Evolutionary conservation across 1,140 invertebrate genomes (phyloP).

Genomic region (Acromyrmex heyeri): DNA sequence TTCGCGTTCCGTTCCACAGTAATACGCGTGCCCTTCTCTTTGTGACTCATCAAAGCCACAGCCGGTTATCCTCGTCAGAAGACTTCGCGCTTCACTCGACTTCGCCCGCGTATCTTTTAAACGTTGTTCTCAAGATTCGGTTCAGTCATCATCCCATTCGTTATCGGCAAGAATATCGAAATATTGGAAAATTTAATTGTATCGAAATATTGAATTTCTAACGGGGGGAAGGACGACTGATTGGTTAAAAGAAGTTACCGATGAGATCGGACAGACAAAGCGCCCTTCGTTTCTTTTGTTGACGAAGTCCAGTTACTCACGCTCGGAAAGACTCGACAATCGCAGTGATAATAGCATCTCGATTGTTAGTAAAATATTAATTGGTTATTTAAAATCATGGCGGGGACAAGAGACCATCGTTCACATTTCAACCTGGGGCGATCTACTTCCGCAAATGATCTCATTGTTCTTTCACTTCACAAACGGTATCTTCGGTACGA

Average conservation of each 20-base stretch:
- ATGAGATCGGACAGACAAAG: constrained; percentile 15
- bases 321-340: background rate
- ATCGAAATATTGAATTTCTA: constrained; percentile 33
- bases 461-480: constrained; percentile 33
- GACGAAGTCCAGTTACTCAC: background rate
- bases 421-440: background rate
- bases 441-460: constrained; percentile 45
- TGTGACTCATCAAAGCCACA: constrained; percentile 60
- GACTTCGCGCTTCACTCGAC: background rate
- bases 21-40: constrained; percentile 34
- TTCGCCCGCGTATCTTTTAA: constrained; percentile 12
- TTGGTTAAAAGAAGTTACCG: constrained; percentile 39
- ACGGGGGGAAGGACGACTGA: background rate
- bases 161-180: constrained; percentile 55
- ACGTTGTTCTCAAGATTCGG: constrained; percentile 31
- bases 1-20: constrained; percentile 57
- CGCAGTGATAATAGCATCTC: background rate
- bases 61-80: constrained; percentile 50
- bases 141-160: background rate
- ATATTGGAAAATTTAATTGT: constrained; percentile 61
- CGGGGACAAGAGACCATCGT: background rate
- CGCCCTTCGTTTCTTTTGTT: constrained; percentile 15
- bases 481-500: constrained; percentile 13
- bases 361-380: constrained; percentile 37
- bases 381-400: constrained; percentile 5